Base-by-base conservation (phyloP, 2,888 invertebrate species). In the Gisinianus flammeolus region DNA sequence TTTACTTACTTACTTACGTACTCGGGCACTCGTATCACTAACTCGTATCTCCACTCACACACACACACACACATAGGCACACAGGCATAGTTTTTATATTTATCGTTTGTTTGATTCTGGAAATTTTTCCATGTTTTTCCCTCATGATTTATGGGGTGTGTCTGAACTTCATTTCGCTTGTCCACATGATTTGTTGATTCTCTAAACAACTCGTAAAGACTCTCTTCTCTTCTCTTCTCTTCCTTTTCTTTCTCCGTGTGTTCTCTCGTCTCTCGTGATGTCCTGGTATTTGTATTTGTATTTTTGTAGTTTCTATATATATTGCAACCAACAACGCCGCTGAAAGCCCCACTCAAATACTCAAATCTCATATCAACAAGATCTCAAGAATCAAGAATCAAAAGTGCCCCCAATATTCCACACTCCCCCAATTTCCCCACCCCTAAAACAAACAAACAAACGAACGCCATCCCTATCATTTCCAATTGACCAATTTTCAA, bases 151-250 rank as follows among this genome's bases (percentile, higher is more conserved):
- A 70, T 52, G 52, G 12, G 33, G 35, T 28, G 52, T 70, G 52
- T 70, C 70, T 28, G 26, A 44, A 70, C 70, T 54, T 70, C 70
- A 70, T 70, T 54, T 52, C 10, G n/a, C 70, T 54, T 70, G 70
- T 70, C 70, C 19, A 19, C 19, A 70, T 70, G 70, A 70, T 70
- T 70, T 54, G 54, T 70, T 70, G 70, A 70, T 70, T 54, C 66
- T 66, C 31, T 66, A 30, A 30, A 66, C 3, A 66, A 16, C 66
- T 62, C 22, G 24, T 24, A 8, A 4, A 62, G 24, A 62, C 62
- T 62, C 24, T 22, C 24, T 62, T 22, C 62, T 26, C 24, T 24
- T 8, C 62, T 24, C 35, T 24, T 24, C 62, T 12, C 6, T n/a
- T 12, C n/a, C 12, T 12, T 4, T n/a, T 12, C 62, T 8, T 4